Percentiles rank a stretch among this genome's conserved stretches.
Conservation (phyloP, 2,797 vertebrate species). For the Pantherophis alleghaniensis region DNA sequence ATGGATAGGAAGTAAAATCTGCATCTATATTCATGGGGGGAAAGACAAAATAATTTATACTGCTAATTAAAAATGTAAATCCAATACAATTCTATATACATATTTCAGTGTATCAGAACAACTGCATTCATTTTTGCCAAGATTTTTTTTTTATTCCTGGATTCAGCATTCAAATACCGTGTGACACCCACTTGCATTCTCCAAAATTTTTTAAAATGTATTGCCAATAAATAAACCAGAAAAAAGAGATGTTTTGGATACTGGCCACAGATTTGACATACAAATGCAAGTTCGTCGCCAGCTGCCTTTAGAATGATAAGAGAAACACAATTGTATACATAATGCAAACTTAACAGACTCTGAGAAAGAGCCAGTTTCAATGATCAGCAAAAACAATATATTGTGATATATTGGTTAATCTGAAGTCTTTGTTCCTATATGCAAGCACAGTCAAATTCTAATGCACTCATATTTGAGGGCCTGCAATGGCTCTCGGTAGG, state of each 20-base stretch:
- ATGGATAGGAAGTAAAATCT: not conserved
- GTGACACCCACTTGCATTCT: slow-evolving; percentile 67
- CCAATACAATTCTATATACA: slow-evolving; percentile 11
- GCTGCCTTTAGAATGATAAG: slow-evolving; percentile 41
- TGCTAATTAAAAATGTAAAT: slow-evolving; percentile 57
- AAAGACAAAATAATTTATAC: slow-evolving; percentile 37
- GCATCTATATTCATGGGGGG: not conserved
- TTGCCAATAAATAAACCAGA: slow-evolving; percentile 52
- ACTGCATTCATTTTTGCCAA: slow-evolving; percentile 24
- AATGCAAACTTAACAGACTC: slow-evolving; percentile 10
- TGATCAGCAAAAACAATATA: not conserved
- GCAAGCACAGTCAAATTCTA: not conserved
- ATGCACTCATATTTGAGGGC: not conserved
- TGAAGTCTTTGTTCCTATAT: not conserved
- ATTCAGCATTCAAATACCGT: slow-evolving; percentile 49
- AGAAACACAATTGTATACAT: slow-evolving; percentile 37
- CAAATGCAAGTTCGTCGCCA: slow-evolving; percentile 51
- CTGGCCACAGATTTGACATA: slow-evolving; percentile 54
- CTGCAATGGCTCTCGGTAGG: not conserved
- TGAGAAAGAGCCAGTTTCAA: not conserved
- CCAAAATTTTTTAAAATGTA: slow-evolving; percentile 61
- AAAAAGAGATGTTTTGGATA: slow-evolving; percentile 30
- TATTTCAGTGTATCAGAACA: slow-evolving; percentile 47
- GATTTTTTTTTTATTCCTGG: slow-evolving; percentile 33
- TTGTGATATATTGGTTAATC: not conserved